Percentiles rank a stretch among this genome's conserved stretches.
Conservation (phyloP, 1,140 invertebrate species). For the Orchestia grillus region DNA sequence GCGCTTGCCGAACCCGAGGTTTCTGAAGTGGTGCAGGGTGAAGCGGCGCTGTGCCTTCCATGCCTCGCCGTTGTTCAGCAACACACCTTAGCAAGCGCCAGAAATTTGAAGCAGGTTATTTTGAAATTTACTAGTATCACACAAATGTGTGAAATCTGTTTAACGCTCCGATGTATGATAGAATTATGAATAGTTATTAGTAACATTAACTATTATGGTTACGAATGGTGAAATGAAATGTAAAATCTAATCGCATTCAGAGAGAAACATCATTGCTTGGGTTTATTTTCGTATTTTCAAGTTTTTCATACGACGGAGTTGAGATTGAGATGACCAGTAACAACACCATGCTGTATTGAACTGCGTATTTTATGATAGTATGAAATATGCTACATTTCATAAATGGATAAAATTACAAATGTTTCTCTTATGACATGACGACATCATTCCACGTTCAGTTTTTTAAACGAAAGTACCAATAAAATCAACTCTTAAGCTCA, state of each 20-base stretch:
- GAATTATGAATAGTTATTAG: neutral
- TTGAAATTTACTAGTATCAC: neutral
- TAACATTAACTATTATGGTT: neutral
- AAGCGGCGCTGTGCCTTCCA: constrained; percentile 48
- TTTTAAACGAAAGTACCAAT: neutral
- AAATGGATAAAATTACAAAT: no score
- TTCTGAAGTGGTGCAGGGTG: constrained; percentile 56
- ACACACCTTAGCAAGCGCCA: neutral
- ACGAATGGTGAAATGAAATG: neutral
- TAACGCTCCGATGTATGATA: neutral
- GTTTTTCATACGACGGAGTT: no score
- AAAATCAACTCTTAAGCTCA: neutral
- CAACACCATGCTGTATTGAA: no score
- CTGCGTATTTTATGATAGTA: no score
- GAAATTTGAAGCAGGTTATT: neutral
- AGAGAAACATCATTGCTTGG: no score
- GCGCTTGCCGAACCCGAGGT: constrained; percentile 52
- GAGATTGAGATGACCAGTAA: no score
- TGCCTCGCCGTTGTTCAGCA: constrained; percentile 15
- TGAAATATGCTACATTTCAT: no score
- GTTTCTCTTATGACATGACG: no score
- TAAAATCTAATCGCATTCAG: neutral
- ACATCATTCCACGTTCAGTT: no score
- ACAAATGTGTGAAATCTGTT: no score
- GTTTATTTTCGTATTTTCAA: no score